These are phyloP conservation scores for mouse (Mus musculus) DNA, from an alignment of 2,113 vertebrate species.

Conservation along the genomic window GRCm39 chr2:76343001-76343500, in stretches of 20 bases:
- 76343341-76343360: conserved; percentile 13
- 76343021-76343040: no score
- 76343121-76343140: no score
- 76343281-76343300: neutral
- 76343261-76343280: neutral
- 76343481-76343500: neutral
- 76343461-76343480: conserved; percentile 15
- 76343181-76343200: neutral
- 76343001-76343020: no score
- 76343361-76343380: neutral
- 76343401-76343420: neutral
- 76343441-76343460: neutral
- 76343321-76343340: neutral
- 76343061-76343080: no score
- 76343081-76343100: no score
- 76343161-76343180: neutral
- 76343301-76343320: neutral
- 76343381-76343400: neutral
- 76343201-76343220: neutral
- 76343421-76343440: neutral
- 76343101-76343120: no score
- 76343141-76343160: no score
- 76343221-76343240: neutral
- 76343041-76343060: no score
- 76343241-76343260: neutral